These are phyloP conservation scores for Xyrauchen texanus DNA, from an alignment of 2,113 vertebrate genomes.

Conservation along the genomic window DNA sequence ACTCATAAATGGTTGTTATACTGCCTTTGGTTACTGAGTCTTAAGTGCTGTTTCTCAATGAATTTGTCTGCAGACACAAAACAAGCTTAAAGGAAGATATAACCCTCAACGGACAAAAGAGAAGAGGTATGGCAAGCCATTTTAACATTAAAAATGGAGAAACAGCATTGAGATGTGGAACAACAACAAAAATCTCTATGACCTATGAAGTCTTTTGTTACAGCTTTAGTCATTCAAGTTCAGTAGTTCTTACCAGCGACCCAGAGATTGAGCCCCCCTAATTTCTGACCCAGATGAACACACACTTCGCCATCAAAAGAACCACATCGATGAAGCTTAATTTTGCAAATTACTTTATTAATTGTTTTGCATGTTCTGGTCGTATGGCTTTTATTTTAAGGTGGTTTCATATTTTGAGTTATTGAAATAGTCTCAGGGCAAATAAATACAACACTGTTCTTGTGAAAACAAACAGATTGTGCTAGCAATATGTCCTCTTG, in stretches of 20 bases:
- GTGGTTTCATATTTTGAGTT: slow-evolving; percentile 7
- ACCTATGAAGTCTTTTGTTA: too few species aligned
- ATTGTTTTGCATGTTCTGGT: slow-evolving; percentile 29
- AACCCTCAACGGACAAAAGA: too few species aligned
- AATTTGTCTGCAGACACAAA: too few species aligned
- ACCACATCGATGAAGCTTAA: neutral
- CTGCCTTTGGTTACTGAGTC: neutral
- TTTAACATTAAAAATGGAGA: too few species aligned
- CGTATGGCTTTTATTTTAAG: slow-evolving; percentile 31
- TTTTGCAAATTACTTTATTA: slow-evolving; percentile 24
- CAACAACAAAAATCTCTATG: too few species aligned
- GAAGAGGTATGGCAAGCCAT: too few species aligned
- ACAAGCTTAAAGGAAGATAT: too few species aligned
- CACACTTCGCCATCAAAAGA: neutral
- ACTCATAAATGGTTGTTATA: neutral
- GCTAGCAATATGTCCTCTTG: slow-evolving; percentile 1
- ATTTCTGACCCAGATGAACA: neutral
- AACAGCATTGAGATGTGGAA: too few species aligned
- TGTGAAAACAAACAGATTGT: slow-evolving; percentile 23
- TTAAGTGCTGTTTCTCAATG: too few species aligned
- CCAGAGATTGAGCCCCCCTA: too few species aligned
- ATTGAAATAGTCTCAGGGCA: slow-evolving; percentile 1
- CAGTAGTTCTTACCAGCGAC: neutral
- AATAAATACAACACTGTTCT: slow-evolving; percentile 13
- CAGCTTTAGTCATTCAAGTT: neutral